Evolutionary conservation across 1,140 invertebrate species (phyloP), one percentile per base, ranked within the genome.

Genomic region (Zaprionus ghesquierei): DNA sequence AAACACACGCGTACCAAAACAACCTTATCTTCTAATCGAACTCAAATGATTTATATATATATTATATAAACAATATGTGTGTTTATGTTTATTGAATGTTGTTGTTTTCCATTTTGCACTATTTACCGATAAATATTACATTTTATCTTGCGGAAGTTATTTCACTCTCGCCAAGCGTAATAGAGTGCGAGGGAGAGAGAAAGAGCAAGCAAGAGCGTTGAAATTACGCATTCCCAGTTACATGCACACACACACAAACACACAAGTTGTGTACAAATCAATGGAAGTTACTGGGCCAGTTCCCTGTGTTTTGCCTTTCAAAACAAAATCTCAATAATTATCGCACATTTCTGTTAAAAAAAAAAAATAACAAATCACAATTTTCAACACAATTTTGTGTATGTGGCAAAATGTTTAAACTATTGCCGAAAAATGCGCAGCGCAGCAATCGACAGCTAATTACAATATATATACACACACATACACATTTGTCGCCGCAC

Each of bases 221-320:
- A 59, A 55, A 53, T 54, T n/a, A 20, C 27, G 25, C 64, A 51
- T 20, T 35, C 22, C 22, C 46, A 77, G 65, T 54, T 22, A 33
- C 53, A 3, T 29, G 46, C 22, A 59, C 25, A 38, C 20, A 29
- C 12, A 64, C 51, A 27, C 60, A 41, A 38, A n/a, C 44, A 31
- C n/a, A 69, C 35, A 31, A 10, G 2, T 63, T 41, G 69, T 77
- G 82, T 73, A 87, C 23, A 87, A 87, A 87, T 87, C 82, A 87
- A 87, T 87, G 73, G 51, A 53, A 33, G 46, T 60, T 59, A 41
- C 41, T 31, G 15, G 31, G n/a, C n/a, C n/a, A 41, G 35, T n/a
- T 41, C 6, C 35, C 8, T 6, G 8, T 41, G 5, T 18, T 15
- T 41, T 15, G 41, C 41, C 8, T 4, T n/a, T 6, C 8, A 6